phyloP scores from a whole-genome alignment of 2,888 invertebrate genomes.

The Galeruca laticollis region DNA sequence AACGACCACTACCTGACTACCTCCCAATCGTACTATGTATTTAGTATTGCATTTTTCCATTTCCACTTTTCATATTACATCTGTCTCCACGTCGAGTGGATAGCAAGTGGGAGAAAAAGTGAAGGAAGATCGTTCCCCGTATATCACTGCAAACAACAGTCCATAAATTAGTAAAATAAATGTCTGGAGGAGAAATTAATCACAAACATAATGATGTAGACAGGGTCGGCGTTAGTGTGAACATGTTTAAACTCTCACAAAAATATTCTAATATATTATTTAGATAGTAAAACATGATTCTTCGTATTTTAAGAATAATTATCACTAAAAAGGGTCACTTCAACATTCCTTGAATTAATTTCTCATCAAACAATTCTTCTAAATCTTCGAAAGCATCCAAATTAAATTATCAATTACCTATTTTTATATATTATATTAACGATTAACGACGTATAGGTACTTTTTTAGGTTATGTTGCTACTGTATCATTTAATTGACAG shows the following conservation, averaged over 20 bases:
- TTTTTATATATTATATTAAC: no score
- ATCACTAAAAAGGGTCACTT: no score
- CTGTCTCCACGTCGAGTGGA: constrained; percentile 11
- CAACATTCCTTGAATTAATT: no score
- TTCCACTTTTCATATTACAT: constrained; percentile 16
- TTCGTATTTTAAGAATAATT: no score
- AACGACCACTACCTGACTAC: constrained; percentile 26
- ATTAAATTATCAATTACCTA: no score
- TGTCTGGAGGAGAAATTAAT: constrained; percentile 64
- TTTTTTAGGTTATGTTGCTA: no score
- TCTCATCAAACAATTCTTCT: no score
- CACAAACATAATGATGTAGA: constrained; percentile 61
- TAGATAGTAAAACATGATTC: no score
- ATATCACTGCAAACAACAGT: constrained; percentile 59
- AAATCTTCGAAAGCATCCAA: no score
- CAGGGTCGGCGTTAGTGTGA: constrained; percentile 37
- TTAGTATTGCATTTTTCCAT: constrained; percentile 28
- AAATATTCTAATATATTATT: neutral
- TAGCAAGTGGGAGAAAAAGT: constrained; percentile 21
- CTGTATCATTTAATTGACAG: no score
- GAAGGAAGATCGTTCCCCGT: constrained; percentile 37
- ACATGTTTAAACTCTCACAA: neutral
- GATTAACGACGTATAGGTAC: no score
- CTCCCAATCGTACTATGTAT: constrained; percentile 9
- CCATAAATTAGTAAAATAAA: constrained; percentile 65